A percentile compares a stretch with the other conserved stretches of the same genome.
Conservation (phyloP, 2,888 invertebrate genomes). For the Trimorus sp. region DNA sequence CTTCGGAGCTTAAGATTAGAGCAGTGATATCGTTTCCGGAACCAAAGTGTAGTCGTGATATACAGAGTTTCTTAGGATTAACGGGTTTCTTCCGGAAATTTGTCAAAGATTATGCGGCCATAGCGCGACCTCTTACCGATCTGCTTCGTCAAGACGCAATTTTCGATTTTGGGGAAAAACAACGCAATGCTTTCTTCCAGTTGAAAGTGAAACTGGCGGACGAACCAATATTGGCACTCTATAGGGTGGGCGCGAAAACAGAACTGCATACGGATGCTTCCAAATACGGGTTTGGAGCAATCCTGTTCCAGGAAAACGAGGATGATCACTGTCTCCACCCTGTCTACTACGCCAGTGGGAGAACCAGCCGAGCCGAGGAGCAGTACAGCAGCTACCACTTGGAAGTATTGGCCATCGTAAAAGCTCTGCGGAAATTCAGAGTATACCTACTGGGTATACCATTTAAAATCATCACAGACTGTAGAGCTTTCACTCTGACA, state of each 20-base stretch:
- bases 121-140: conserved; percentile 27
- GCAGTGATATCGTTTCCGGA: conserved; percentile 53
- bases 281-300: conserved; percentile 18
- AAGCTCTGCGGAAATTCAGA: background rate
- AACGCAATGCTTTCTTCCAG: conserved; percentile 1
- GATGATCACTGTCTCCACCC: background rate
- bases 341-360: background rate
- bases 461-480: conserved; percentile 6
- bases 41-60: background rate
- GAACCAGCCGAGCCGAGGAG: background rate
- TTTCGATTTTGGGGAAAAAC: background rate
- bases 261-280: conserved; percentile 22
- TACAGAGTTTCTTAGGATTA: conserved; percentile 30
- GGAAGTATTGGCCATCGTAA: background rate
- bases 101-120: background rate
- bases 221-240: conserved; percentile 22
- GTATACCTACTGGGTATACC: conserved; percentile 1
- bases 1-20: conserved; percentile 59
- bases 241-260: conserved; percentile 5
- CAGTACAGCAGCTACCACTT: conserved; percentile 11
- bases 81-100: conserved; percentile 12
- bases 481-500: background rate
- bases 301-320: conserved; percentile 8
- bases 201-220: conserved; percentile 15
- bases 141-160: background rate